Percentiles rank a stretch among this genome's conserved stretches.
Conservation (phyloP, 2,113 vertebrate genomes). For the Corapipo altera region DNA sequence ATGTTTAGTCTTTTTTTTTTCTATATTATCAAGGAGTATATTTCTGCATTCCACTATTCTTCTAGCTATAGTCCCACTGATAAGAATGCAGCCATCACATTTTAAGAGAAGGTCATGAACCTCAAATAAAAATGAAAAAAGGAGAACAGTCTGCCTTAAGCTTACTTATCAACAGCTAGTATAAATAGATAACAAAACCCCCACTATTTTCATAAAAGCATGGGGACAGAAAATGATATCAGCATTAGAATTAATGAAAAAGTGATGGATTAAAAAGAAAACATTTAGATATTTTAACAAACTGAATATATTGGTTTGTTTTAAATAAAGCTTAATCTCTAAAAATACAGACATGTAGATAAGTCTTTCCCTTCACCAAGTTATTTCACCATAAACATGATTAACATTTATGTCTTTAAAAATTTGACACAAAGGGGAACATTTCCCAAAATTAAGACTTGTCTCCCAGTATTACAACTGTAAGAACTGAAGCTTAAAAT, state of each 20-base stretch:
- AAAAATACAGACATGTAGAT: background rate
- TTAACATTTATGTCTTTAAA: background rate
- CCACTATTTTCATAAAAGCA: background rate
- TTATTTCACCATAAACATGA: background rate
- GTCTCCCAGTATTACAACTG: background rate
- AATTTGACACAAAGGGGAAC: background rate
- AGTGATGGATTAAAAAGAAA: background rate
- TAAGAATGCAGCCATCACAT: background rate
- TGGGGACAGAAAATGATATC: background rate
- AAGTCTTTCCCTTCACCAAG: background rate
- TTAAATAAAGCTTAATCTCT: background rate
- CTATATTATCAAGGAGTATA: background rate
- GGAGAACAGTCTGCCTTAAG: background rate
- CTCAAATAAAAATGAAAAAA: background rate
- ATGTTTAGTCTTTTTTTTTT: background rate
- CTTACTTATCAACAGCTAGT: background rate
- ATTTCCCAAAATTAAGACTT: background rate
- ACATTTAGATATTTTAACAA: background rate
- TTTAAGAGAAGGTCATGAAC: background rate
- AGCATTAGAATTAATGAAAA: background rate
- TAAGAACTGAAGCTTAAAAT: background rate
- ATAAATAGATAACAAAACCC: background rate
- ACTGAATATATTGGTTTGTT: background rate
- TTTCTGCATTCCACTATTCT: background rate
- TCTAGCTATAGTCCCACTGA: background rate